phyloP scores from a whole-genome alignment of 2,797 vertebrate genomes.

The Premnoplex brunnescens region DNA sequence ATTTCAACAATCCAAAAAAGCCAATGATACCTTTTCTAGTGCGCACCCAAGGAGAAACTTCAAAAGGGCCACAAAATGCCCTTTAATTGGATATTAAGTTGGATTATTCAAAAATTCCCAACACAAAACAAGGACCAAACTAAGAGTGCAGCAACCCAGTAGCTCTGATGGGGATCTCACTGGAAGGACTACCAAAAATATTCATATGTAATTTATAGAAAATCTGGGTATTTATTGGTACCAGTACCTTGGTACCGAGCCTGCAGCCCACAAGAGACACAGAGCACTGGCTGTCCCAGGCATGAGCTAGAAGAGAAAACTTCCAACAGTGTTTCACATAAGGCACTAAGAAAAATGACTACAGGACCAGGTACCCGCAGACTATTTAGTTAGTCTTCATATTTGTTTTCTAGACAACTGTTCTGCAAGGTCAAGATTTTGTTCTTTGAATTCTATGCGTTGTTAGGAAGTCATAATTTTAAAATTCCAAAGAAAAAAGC shows the following conservation, averaged over 20 bases:
- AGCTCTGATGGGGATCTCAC: not conserved
- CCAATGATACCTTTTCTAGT: not conserved
- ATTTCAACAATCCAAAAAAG: not conserved
- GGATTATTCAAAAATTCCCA: not conserved
- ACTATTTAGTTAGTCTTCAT: not conserved
- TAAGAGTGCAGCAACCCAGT: not conserved
- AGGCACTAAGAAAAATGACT: not conserved
- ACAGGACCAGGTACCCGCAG: not conserved
- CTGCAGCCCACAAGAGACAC: not conserved
- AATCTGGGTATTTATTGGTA: not conserved
- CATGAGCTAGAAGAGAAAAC: not conserved
- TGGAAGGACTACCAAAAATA: accelerated
- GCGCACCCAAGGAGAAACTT: not conserved
- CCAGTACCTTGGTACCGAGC: not conserved
- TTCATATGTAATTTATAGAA: not conserved
- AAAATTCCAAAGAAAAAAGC: conserved; percentile 18
- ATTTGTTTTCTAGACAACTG: not conserved
- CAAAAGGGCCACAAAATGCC: not conserved
- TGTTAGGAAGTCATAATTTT: conserved; percentile 39
- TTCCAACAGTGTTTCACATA: not conserved
- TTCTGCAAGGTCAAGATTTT: conserved; percentile 8
- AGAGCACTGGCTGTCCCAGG: not conserved
- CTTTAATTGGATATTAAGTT: conserved; percentile 31
- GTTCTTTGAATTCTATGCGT: not conserved
- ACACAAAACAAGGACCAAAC: not conserved